These are phyloP conservation scores for Phainopepla nitens DNA, from an alignment of 2,113 vertebrate species.

Conservation along the genomic window DNA sequence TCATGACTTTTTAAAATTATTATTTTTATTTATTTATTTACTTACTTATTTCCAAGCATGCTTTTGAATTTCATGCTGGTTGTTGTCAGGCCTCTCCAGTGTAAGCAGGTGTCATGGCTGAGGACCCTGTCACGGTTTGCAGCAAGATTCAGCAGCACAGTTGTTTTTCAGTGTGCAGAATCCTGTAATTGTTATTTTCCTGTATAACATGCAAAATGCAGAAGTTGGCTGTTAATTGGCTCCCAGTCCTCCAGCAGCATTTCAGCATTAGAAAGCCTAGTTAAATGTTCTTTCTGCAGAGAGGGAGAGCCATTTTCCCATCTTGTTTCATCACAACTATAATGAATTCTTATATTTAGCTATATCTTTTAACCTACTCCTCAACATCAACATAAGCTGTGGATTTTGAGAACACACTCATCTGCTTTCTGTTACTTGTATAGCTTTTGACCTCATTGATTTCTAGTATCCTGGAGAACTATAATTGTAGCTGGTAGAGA, in stretches of 20 bases:
- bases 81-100: not conserved
- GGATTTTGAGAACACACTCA: not conserved
- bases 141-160: not conserved
- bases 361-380: not conserved
- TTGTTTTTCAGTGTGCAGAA: not conserved
- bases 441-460: slow-evolving; percentile 50
- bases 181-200: slow-evolving; percentile 13
- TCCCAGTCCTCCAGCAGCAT: not conserved
- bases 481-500: slow-evolving; percentile 36
- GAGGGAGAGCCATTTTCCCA: not conserved
- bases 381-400: not conserved
- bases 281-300: slow-evolving; percentile 14
- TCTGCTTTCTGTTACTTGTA: slow-evolving; percentile 24
- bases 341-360: slow-evolving; percentile 8
- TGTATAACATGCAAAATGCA: not conserved
- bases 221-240: slow-evolving; percentile 36
- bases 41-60: not conserved
- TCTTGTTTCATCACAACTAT: not conserved
- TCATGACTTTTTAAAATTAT: not conserved
- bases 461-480: not conserved
- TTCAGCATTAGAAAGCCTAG: not conserved
- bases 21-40: not conserved
- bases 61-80: not conserved
- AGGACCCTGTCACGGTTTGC: not conserved
- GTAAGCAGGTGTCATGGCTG: not conserved